These are phyloP conservation scores for Biston betularia DNA, from an alignment of 2,888 invertebrate species.

Conservation along the genomic window DNA sequence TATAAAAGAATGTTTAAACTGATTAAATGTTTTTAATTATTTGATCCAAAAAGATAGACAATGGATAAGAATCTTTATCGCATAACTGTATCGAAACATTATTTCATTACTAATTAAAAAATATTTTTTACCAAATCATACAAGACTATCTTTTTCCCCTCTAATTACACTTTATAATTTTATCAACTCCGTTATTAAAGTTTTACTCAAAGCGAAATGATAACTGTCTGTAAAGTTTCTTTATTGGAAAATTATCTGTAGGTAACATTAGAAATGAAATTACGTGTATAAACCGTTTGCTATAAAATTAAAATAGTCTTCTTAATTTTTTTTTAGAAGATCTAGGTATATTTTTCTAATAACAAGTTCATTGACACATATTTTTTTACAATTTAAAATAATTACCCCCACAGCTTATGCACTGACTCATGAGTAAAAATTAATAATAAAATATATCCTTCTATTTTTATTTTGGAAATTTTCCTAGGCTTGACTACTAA, in stretches of 20 bases:
- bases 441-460: too few relatives aligned
- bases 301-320: neutral
- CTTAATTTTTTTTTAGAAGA: too few relatives aligned
- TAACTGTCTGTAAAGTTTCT: conserved; percentile 2
- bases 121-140: neutral
- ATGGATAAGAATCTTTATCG: neutral
- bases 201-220: conserved; percentile 1
- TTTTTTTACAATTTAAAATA: neutral
- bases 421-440: too few relatives aligned
- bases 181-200: conserved; percentile 4
- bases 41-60: neutral
- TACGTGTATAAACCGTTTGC: neutral
- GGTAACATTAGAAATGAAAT: neutral
- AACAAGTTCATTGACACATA: neutral
- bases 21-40: neutral
- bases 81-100: neutral
- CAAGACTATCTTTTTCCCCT: neutral
- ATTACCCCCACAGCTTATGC: too few relatives aligned
- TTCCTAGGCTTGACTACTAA: too few relatives aligned
- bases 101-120: neutral
- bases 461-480: too few relatives aligned
- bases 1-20: neutral
- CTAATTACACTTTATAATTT: neutral
- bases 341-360: too few relatives aligned
- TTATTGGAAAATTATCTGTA: conserved; percentile 5